Evolutionary conservation across 2,113 vertebrate genomes (phyloP).

Genomic region (Pristiophorus japonicus): DNA sequence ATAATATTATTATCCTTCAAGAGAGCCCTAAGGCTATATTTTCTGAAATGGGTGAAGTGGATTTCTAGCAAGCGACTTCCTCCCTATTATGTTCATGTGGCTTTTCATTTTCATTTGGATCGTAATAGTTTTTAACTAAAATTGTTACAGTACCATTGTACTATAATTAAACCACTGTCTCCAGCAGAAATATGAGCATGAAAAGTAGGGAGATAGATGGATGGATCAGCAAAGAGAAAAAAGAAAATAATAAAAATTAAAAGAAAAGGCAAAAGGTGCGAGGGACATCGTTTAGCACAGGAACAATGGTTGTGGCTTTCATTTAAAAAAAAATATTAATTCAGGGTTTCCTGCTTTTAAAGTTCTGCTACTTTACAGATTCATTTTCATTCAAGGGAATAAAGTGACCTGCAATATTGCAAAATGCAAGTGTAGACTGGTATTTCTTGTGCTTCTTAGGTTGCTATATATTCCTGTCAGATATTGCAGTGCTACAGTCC

Average conservation of each 20-base stretch:
- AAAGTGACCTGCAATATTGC: neutral
- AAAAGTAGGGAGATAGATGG: neutral
- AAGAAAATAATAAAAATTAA: neutral
- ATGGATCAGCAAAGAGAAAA: neutral
- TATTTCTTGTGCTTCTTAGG: neutral
- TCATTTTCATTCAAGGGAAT: neutral
- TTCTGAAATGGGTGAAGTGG: neutral
- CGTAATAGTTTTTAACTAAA: neutral
- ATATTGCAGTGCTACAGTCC: neutral
- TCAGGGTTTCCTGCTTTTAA: neutral
- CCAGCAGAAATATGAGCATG: neutral
- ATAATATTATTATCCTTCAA: slow-evolving; percentile 2
- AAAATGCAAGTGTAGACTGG: neutral
- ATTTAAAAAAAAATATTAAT: too few species aligned
- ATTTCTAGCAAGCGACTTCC: neutral
- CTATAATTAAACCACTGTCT: neutral
- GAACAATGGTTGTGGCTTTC: neutral
- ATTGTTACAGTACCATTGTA: neutral
- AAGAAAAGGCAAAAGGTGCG: neutral
- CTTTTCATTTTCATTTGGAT: neutral
- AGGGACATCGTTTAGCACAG: neutral
- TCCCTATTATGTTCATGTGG: neutral
- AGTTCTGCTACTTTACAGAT: neutral
- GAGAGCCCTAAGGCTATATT: neutral
- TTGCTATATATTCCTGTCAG: neutral